Conservation (phyloP, 2,888 invertebrate species). For the Oasisia sp. region DNA sequence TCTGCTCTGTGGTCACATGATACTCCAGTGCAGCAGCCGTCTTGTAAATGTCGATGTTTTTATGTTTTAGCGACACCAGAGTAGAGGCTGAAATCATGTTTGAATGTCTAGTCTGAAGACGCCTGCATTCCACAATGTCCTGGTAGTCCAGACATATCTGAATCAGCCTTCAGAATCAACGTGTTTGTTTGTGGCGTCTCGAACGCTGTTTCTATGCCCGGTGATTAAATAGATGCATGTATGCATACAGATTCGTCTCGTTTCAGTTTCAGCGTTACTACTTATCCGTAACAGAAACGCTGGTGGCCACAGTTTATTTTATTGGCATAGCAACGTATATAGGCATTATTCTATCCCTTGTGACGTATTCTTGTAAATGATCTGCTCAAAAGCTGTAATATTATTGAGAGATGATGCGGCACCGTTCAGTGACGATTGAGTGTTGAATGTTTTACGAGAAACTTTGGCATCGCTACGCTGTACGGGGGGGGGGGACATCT, state of each 20-base stretch:
- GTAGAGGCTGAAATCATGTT: background rate
- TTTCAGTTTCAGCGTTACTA: background rate
- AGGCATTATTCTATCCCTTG: background rate
- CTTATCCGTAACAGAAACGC: background rate
- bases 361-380: constrained; percentile 1
- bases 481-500: background rate
- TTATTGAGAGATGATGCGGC: background rate
- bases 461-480: background rate
- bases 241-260: background rate
- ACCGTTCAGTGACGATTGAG: background rate
- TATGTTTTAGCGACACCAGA: background rate
- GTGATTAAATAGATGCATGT: background rate
- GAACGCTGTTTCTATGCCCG: background rate
- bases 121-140: background rate
- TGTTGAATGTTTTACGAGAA: background rate
- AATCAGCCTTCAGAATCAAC: background rate
- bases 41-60: background rate
- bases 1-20: background rate
- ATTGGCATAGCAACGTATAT: background rate
- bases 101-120: background rate
- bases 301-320: background rate
- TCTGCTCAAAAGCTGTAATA: background rate
- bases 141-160: background rate
- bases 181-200: constrained; percentile 1
- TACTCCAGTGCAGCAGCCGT: background rate